These are phyloP conservation scores for Isotomurus palustris DNA, from an alignment of 2,888 invertebrate genomes.

Conservation along the genomic window DNA sequence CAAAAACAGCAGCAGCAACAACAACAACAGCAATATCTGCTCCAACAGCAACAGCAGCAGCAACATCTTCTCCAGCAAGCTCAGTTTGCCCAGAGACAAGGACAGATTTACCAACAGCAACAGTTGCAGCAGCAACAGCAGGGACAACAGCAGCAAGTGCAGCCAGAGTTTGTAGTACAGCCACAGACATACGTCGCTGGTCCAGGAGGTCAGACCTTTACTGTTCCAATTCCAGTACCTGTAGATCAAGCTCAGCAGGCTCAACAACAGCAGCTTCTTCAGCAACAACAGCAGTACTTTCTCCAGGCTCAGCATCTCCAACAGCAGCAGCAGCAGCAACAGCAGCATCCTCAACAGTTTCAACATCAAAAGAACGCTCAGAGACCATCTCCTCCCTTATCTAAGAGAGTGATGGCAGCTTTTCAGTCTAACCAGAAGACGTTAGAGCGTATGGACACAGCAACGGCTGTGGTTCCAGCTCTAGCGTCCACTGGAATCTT, in stretches of 20 bases:
- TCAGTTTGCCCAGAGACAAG: constrained; percentile 22
- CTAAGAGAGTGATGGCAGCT: constrained; percentile 38
- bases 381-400: not conserved
- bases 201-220: constrained; percentile 46
- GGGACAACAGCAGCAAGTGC: constrained; percentile 25
- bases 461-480: constrained; percentile 42
- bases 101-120: constrained; percentile 44
- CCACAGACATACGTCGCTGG: constrained; percentile 45
- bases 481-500: constrained; percentile 43
- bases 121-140: constrained; percentile 6
- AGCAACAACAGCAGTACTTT: constrained; percentile 55
- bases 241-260: constrained; percentile 33
- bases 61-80: constrained; percentile 1
- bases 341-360: constrained; percentile 2
- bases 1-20: constrained; percentile 14
- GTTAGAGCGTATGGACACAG: constrained; percentile 40
- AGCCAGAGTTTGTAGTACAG: constrained; percentile 43
- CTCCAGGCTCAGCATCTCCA: constrained; percentile 54
- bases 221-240: constrained; percentile 48
- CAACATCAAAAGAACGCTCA: constrained; percentile 7
- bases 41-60: constrained; percentile 7
- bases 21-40: constrained; percentile 5
- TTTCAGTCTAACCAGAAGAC: constrained; percentile 38
- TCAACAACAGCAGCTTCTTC: constrained; percentile 50
- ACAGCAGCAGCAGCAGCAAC: constrained; percentile 2